A percentile compares a stretch with the other conserved stretches of the same genome.
Conservation (phyloP, 1,140 invertebrate genomes). For the Ptiloglossa arizonensis region DNA sequence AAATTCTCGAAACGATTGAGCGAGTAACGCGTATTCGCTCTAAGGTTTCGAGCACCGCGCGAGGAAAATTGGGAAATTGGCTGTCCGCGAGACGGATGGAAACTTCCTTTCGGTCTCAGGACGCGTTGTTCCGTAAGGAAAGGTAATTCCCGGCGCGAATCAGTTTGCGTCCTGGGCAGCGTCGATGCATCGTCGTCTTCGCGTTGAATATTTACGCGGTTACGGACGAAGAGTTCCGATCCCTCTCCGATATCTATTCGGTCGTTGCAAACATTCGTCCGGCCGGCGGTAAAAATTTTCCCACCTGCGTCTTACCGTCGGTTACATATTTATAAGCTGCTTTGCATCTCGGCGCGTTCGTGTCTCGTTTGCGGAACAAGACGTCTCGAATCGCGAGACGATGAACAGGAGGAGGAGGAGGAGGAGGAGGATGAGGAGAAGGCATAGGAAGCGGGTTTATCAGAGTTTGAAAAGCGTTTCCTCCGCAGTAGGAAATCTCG, state of each 20-base stretch:
- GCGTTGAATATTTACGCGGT: conserved; percentile 8
- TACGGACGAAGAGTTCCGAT: too few relatives aligned
- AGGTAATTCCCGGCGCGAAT: not conserved
- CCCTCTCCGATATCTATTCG: not conserved
- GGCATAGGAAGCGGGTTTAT: not conserved
- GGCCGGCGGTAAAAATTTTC: not conserved
- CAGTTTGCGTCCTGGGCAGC: not conserved
- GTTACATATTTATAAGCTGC: not conserved
- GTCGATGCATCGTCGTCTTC: not conserved
- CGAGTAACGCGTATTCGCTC: too few relatives aligned
- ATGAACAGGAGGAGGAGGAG: too few relatives aligned
- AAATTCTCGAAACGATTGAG: too few relatives aligned
- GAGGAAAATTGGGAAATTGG: conserved; percentile 21
- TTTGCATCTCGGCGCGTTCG: not conserved
- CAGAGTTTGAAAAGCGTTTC: not conserved
- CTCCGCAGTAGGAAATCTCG: not conserved
- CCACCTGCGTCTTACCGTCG: not conserved
- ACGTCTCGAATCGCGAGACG: too few relatives aligned
- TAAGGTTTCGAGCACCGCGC: too few relatives aligned
- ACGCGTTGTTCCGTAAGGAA: not conserved
- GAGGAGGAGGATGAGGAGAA: too few relatives aligned
- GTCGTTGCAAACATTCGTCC: not conserved
- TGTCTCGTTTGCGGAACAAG: too few relatives aligned
- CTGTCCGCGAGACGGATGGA: not conserved
- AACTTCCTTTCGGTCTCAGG: not conserved